A percentile compares a stretch with the other conserved stretches of the same genome.
phyloP scores from a whole-genome alignment of 35 echinoderm and acorn worm genomes.

The Hemicentrotus pulcherrimus region DNA sequence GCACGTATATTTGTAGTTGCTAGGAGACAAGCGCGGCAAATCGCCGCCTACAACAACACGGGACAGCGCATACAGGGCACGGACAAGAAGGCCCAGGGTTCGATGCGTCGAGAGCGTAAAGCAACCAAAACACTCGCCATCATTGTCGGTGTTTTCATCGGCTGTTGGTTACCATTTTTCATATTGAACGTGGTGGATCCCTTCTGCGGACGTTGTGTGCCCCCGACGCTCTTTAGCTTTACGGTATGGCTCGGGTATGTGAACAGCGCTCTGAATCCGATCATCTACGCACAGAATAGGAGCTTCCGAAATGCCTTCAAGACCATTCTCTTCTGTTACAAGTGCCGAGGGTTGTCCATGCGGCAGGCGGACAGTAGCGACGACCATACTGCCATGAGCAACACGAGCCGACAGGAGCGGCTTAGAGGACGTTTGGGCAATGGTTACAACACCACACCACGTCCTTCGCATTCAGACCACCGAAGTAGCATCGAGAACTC shows the following conservation, averaged over 20 bases:
- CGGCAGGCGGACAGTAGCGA: slow-evolving; percentile 76
- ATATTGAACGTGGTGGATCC: slow-evolving; percentile 90
- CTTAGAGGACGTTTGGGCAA: background rate
- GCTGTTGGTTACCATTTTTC: slow-evolving; percentile 95
- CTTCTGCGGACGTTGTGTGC: slow-evolving; percentile 77
- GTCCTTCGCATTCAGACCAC: slow-evolving; percentile 29
- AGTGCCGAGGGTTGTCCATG: slow-evolving; percentile 75
- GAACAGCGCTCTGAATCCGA: slow-evolving; percentile 82
- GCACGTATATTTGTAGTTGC: slow-evolving; percentile 81
- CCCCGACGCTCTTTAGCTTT: slow-evolving; percentile 46
- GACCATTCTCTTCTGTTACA: slow-evolving; percentile 76
- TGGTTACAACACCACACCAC: slow-evolving; percentile 15
- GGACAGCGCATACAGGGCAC: slow-evolving; percentile 52
- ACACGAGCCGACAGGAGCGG: slow-evolving; percentile 29
- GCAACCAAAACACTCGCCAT: slow-evolving; percentile 94
- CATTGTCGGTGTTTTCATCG: slow-evolving; percentile 95
- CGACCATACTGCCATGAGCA: slow-evolving; percentile 61
- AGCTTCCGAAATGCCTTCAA: slow-evolving; percentile 86
- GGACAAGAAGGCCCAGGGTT: slow-evolving; percentile 51
- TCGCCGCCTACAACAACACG: slow-evolving; percentile 79
- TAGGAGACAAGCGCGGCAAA: slow-evolving; percentile 82
- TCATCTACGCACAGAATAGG: slow-evolving; percentile 93
- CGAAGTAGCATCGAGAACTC: slow-evolving; percentile 41
- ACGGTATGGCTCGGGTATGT: slow-evolving; percentile 94
- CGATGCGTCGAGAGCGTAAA: slow-evolving; percentile 87